Base-by-base conservation (phyloP, 2,797 vertebrate genomes). In the Acanthornis magna region DNA sequence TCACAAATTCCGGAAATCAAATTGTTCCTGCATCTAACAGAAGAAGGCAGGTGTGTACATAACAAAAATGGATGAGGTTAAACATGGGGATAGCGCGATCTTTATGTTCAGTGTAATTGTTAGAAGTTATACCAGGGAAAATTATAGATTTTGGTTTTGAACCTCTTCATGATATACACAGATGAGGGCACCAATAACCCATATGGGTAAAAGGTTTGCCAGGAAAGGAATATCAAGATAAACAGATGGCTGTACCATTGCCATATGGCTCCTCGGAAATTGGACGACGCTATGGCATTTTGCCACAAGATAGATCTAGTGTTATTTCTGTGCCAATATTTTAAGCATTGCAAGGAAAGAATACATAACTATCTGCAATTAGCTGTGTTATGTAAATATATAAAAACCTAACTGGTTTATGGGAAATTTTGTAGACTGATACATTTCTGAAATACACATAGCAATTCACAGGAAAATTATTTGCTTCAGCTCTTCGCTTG, bases 181-280 rank as follows among this genome's bases (percentile, higher is more conserved):
- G 97, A 97, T 95, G 91, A 98, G 95, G 93, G 95, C 95, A 96
- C 93, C 96, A 96, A 97, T 97, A 96, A 96, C 91, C 94, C 98
- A 97, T 98, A 97, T 97, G 98, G 95, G 96, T 89, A 85, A 95
- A 96, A 93, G 88, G 88, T 96, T 97, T 98, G 97, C 97, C 98
- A 98, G 96, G 86, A 96, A 97, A 97, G 91, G 96, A 91, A 91
- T 96, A 97, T 97, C 95, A 96, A 97, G 95, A 92, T 84, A 97
- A 98, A 96, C 98, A 98, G 98, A 98, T 97, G 97, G 97, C 91
- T 77, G 92, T 58, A 70, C 86, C 91, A 93, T 93, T 82, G 97
- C 97, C 98, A 98, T 97, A 97, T 97, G 97, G 97, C 97, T 95
- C 61, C 80, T 95, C 10, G 18, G 95, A 95, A 96, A 96, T 88